Evolutionary conservation across 2,113 vertebrate species (phyloP), one percentile per base, ranked within the genome.

Genomic region (Neodontobutis hainanensis): DNA sequence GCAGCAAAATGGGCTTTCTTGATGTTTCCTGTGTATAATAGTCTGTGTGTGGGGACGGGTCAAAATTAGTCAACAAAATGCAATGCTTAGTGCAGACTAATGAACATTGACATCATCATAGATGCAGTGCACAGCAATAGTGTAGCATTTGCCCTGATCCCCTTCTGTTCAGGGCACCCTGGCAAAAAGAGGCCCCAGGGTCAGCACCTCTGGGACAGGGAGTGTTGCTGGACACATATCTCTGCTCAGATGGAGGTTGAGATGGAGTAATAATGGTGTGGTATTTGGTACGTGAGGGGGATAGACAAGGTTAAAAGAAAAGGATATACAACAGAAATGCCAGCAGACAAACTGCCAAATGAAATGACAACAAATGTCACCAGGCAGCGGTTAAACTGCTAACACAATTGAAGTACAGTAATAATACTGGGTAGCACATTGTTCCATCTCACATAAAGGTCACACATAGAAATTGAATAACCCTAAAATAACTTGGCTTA

Each of bases 311-410:
- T 52, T 73, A 75, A 73, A 75, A 35, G 65, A 75, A 80, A 75
- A 64, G 56, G 42, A 32, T 51, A 50, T 36, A 45, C 16, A 35
- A 49, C 19, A 53, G 62, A 88, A 82, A 86, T 85, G 82, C 75
- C 80, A 87, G 61, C 55, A 63, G 75, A 82, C 53, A 75, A 81
- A 62, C 12, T 67, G 55, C 44, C 36, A 65, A 82, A 75, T 65
- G 42, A 81, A 81, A 78, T 52, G 43, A 86, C 60, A 64, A 73
- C 70, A 83, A 90, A 89, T 85, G 80, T 81, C 86, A 77, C 19
- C 55, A 40, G 61, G 44, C 57, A 53, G 40, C 38, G 59, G 49
- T 65, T 73, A 45, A 63, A 48, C 44, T 19, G 40, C 55, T 43
- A 68, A 70, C 48, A 53, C 8, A 50, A 14, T 19, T 9, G 35